Evolutionary conservation across 2,888 invertebrate genomes (phyloP).

Genomic region (Dynastes tityus): DNA sequence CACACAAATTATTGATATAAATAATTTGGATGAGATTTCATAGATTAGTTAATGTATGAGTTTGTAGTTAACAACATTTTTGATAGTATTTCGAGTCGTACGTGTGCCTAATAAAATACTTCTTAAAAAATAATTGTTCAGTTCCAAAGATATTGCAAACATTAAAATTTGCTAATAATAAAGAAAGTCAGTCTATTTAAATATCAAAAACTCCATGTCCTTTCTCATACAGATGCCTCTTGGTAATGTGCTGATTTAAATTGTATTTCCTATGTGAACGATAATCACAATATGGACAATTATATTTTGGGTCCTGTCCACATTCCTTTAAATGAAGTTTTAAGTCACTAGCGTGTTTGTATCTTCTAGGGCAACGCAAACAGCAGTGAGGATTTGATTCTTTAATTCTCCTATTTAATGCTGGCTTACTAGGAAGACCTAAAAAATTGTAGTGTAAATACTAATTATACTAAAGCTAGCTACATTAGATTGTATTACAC

Average conservation of each 20-base stretch:
- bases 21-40: too few species aligned
- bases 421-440: conserved; percentile 24
- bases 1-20: too few species aligned
- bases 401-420: conserved; percentile 45
- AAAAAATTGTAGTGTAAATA: conserved; percentile 31
- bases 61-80: too few species aligned
- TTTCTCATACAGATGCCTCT: conserved; percentile 35
- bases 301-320: conserved; percentile 46
- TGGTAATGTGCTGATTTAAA: conserved; percentile 47
- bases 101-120: too few species aligned
- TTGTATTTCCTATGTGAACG: conserved; percentile 50
- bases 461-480: background rate
- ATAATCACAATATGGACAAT: conserved; percentile 49
- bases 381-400: conserved; percentile 48
- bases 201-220: conserved; percentile 33
- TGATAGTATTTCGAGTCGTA: too few species aligned
- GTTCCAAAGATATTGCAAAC: background rate
- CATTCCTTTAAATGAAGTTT: conserved; percentile 48
- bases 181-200: background rate
- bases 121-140: too few species aligned
- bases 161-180: background rate
- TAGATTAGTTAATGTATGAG: too few species aligned
- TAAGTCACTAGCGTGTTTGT: conserved; percentile 48
- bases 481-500: conserved; percentile 17
- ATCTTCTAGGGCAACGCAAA: conserved; percentile 48